Evolutionary conservation across 2,888 invertebrate genomes (phyloP).

Genomic region (Chromoteleia sp.): DNA sequence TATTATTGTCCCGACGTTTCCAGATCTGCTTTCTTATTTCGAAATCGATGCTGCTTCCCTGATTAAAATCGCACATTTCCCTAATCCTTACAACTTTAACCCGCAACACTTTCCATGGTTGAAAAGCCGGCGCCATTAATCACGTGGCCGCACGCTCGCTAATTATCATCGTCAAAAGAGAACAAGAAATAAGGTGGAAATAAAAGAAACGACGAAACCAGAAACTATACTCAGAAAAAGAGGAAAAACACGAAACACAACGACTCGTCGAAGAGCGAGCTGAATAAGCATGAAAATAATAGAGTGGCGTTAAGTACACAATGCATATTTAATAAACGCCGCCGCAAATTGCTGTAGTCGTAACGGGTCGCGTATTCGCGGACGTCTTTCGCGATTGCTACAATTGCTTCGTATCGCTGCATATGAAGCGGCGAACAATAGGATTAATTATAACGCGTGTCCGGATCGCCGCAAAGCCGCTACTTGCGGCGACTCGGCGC

Average conservation of each 20-base stretch:
- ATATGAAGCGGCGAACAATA: slow-evolving; percentile 81
- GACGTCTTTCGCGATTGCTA: slow-evolving; percentile 74
- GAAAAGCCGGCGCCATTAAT: slow-evolving; percentile 34
- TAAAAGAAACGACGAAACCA: background rate
- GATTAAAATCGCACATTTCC: slow-evolving; percentile 8
- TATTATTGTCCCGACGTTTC: no score
- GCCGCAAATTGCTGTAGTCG: slow-evolving; percentile 57
- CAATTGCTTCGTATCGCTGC: slow-evolving; percentile 72
- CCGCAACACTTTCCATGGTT: slow-evolving; percentile 22
- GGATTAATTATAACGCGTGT: slow-evolving; percentile 82
- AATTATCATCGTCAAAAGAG: slow-evolving; percentile 26
- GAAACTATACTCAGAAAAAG: background rate
- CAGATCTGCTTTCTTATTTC: no score
- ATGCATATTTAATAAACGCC: slow-evolving; percentile 58
- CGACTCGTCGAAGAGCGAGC: background rate
- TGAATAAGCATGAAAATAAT: slow-evolving; percentile 61
- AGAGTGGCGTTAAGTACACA: slow-evolving; percentile 49
- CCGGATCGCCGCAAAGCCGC: slow-evolving; percentile 78
- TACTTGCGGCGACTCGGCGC: slow-evolving; percentile 75
- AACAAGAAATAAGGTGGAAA: slow-evolving; percentile 7
- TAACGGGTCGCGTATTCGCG: slow-evolving; percentile 67
- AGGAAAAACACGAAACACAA: slow-evolving; percentile 4
- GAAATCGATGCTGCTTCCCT: background rate
- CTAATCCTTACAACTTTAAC: slow-evolving; percentile 32
- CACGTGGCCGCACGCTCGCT: slow-evolving; percentile 23